Percentiles rank a stretch among this genome's conserved stretches.
Conservation (phyloP, 2,888 invertebrate genomes). For the Achlya flavicornis region DNA sequence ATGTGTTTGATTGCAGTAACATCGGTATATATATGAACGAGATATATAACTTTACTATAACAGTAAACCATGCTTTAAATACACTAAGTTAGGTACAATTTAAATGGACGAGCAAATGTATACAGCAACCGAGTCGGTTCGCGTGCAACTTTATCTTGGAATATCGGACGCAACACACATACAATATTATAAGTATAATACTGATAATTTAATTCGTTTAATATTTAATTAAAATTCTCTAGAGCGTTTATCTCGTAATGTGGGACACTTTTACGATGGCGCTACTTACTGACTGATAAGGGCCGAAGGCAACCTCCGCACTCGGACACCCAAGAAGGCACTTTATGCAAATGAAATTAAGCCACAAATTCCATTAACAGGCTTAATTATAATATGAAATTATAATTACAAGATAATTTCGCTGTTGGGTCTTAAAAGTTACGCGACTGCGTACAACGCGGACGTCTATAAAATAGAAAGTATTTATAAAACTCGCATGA, state of each 20-base stretch:
- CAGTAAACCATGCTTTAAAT: slow-evolving; percentile 56
- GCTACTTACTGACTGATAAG: slow-evolving; percentile 81
- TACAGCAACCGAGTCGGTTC: slow-evolving; percentile 46
- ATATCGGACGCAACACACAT: slow-evolving; percentile 73
- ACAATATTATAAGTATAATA: slow-evolving; percentile 81
- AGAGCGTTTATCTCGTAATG: slow-evolving; percentile 82
- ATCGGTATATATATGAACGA: slow-evolving; percentile 9
- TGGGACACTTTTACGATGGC: slow-evolving; percentile 83
- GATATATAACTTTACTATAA: slow-evolving; percentile 35
- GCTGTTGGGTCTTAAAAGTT: slow-evolving; percentile 75
- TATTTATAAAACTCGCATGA: slow-evolving; percentile 63
- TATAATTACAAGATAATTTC: slow-evolving; percentile 82
- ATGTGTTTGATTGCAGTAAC: slow-evolving; percentile 40
- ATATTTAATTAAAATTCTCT: slow-evolving; percentile 84
- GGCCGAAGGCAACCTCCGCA: slow-evolving; percentile 57
- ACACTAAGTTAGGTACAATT: slow-evolving; percentile 47
- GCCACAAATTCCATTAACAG: slow-evolving; percentile 71
- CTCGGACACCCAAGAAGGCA: slow-evolving; percentile 71
- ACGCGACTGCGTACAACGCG: slow-evolving; percentile 60
- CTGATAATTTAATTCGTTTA: slow-evolving; percentile 84
- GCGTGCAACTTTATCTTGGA: slow-evolving; percentile 69
- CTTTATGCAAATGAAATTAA: slow-evolving; percentile 74
- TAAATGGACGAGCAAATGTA: slow-evolving; percentile 45
- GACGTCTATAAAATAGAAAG: slow-evolving; percentile 71
- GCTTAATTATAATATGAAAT: slow-evolving; percentile 75